Evolutionary conservation across 2,113 vertebrate genomes (phyloP), one percentile per base, ranked within the genome.

Genomic region (Eretmochelys imbricata): DNA sequence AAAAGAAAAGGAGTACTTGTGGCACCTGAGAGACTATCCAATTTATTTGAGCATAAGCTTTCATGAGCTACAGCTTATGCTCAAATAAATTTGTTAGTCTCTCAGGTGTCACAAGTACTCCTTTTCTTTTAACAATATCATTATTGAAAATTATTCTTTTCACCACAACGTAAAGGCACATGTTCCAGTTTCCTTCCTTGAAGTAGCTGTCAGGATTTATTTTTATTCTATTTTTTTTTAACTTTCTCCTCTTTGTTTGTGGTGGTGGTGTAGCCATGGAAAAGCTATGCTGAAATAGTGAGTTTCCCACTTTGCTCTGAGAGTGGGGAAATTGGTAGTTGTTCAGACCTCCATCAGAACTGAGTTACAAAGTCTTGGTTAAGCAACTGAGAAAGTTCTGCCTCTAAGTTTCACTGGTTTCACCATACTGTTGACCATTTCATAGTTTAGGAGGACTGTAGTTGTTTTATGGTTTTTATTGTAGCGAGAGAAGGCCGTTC

Each of bases 351-450:
- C 53, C 13, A 38, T 53, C 25, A 62, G 4, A 69, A 17, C 50
- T n/a, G 72, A 82, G 12, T 75, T 81, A 25, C 3, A 1, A 1
- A 42, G 69, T 8, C 25, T 81, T 10, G 0, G 1, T 31, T 83
- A 55, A 5, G 22, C 49, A 51, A 19, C 19, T 29, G 14, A 2
- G 0, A 0, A 1, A 11, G 13, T 10, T 91, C 29, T 89, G 42
- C 5, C 12, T 2, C 0, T 0, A 25, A 11, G 13, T 90, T 11
- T 87, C 13, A 1, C 19, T 11, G 1, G 0, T 72, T 75, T 93
- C 27, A 1, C 25, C 17, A 17, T 5, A 55, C 3, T 72, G 59
- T n/a, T 82, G 50, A 78, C n/a, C 2, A 2, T 3, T 38, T 90
- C 3, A 25, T 5, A 22, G n/a, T 72, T n/a, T 38, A 72, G 65